Evolutionary conservation across 2,797 vertebrate genomes (phyloP).

Genomic region (Crocidura indochinensis): DNA sequence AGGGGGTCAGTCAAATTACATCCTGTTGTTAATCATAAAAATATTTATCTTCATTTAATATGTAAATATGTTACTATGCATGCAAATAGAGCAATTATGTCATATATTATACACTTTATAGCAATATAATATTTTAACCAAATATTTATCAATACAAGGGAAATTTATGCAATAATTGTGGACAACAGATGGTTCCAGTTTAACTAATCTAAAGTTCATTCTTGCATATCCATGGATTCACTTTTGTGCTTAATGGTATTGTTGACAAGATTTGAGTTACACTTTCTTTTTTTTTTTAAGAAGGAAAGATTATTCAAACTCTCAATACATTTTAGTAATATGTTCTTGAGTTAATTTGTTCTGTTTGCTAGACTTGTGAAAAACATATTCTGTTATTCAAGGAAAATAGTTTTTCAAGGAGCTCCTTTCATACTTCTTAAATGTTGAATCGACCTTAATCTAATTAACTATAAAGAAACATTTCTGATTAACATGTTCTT

Average conservation of each 20-base stretch:
- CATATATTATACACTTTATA: background rate
- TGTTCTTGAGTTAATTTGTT: conserved; percentile 77
- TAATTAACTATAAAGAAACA: conserved; percentile 70
- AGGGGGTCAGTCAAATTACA: too few species aligned
- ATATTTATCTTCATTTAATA: background rate
- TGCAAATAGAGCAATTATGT: background rate
- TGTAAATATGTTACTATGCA: background rate
- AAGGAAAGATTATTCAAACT: conserved; percentile 86
- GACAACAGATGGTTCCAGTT: conserved; percentile 73
- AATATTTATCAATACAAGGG: background rate
- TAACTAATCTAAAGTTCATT: conserved; percentile 79
- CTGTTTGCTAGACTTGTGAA: conserved; percentile 71
- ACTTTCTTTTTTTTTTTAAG: conserved; percentile 83
- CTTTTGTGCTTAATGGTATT: conserved; percentile 81
- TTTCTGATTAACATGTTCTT: conserved; percentile 64
- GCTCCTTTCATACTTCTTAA: background rate
- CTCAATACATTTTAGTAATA: conserved; percentile 86
- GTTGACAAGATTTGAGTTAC: conserved; percentile 82
- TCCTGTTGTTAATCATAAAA: background rate
- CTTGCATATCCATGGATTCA: conserved; percentile 66
- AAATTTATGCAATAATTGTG: conserved; percentile 65
- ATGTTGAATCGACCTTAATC: conserved; percentile 56
- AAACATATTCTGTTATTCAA: conserved; percentile 59
- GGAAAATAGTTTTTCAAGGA: conserved; percentile 29
- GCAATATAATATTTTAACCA: background rate